Evolutionary conservation across 2,797 vertebrate species (phyloP).

Genomic region (Hipposideros larvatus): DNA sequence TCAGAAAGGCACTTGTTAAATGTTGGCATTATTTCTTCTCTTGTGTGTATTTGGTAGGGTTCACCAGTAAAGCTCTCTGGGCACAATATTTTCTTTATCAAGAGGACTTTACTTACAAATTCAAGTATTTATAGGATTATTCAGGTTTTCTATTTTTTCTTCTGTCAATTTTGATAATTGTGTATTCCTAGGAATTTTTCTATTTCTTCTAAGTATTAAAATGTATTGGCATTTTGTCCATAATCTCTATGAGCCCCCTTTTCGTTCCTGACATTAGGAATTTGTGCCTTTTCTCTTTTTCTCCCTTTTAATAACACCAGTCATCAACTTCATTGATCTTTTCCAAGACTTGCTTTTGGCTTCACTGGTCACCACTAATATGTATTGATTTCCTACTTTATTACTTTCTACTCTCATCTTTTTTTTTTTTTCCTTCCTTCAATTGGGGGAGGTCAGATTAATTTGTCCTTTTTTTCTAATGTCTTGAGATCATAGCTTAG

Average conservation of each 20-base stretch:
- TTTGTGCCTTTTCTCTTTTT: neutral
- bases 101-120: neutral
- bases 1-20: neutral
- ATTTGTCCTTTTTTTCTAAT: neutral
- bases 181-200: neutral
- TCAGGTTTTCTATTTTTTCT: neutral
- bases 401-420: neutral
- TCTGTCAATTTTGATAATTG: neutral
- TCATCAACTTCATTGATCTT: neutral
- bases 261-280: neutral
- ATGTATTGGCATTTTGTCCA: neutral
- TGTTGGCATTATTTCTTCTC: neutral
- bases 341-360: neutral
- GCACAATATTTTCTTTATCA: neutral
- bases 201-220: neutral
- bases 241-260: neutral
- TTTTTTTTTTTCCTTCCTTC: neutral
- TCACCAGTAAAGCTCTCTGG: neutral
- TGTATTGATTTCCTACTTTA: neutral
- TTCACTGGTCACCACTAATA: neutral
- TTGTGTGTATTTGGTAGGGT: neutral
- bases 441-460: neutral
- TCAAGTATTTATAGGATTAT: neutral
- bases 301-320: accelerated
- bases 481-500: neutral